Evolutionary conservation across 2,797 vertebrate species (phyloP).

Genomic region (Typhlichthys eigenmanni): DNA sequence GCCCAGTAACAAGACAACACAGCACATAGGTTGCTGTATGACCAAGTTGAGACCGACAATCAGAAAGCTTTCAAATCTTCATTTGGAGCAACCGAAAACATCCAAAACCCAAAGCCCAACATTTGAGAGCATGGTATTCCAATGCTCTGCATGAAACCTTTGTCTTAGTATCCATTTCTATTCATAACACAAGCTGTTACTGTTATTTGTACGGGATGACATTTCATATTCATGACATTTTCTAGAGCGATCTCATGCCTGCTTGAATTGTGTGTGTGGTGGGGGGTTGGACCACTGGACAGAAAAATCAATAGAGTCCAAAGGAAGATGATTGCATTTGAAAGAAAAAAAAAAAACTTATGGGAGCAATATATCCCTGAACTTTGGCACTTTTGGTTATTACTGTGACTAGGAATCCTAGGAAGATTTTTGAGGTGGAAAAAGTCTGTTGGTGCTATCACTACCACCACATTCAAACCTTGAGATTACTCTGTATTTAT

Average conservation of each 20-base stretch:
- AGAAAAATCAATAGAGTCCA: constrained; percentile 24
- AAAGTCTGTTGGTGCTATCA: no score
- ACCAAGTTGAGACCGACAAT: constrained; percentile 28
- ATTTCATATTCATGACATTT: constrained; percentile 73
- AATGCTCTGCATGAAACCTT: no score
- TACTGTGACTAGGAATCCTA: background rate
- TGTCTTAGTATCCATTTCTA: no score
- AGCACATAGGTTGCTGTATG: background rate
- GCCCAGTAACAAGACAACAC: background rate
- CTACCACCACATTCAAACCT: no score
- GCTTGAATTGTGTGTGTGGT: constrained; percentile 61
- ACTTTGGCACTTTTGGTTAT: background rate
- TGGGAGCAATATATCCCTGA: constrained; percentile 9
- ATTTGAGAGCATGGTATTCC: no score
- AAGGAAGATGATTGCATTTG: constrained; percentile 26
- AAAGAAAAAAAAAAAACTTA: no score
- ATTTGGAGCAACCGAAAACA: background rate
- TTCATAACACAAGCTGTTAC: no score
- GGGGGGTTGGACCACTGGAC: constrained; percentile 12
- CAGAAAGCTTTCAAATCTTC: constrained; percentile 3
- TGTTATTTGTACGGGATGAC: constrained; percentile 27
- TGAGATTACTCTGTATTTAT: no score
- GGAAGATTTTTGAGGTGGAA: background rate
- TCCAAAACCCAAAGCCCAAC: background rate
- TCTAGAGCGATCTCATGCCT: constrained; percentile 63